Evolutionary conservation across 2,113 vertebrate species (phyloP).

Genomic region (Corythornis vintsioides): DNA sequence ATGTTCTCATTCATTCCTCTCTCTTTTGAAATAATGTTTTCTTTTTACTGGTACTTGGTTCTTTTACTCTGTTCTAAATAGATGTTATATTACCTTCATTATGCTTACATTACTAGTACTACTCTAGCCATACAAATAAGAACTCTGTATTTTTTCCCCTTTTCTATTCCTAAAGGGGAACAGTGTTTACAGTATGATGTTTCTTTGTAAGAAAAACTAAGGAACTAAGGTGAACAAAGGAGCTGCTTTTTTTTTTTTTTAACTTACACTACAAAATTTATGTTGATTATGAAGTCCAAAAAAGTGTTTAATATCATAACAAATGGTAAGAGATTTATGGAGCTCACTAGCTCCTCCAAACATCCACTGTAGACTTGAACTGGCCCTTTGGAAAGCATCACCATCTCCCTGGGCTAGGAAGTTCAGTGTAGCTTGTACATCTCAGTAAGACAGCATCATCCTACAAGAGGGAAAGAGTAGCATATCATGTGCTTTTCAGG

Average conservation of each 20-base stretch:
- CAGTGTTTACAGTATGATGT: background rate
- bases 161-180: background rate
- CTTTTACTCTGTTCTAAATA: constrained; percentile 25
- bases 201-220: background rate
- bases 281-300: background rate
- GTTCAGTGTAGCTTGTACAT: rapidly evolving
- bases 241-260: background rate
- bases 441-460: background rate
- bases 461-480: background rate
- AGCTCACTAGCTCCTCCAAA: background rate
- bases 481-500: background rate
- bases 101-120: background rate
- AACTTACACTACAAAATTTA: background rate
- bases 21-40: constrained; percentile 5
- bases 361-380: background rate
- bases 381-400: background rate
- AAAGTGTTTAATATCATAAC: background rate
- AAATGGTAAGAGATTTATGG: background rate
- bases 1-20: background rate
- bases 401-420: background rate
- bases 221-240: background rate
- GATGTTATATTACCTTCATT: constrained; percentile 6
- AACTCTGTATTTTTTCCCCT: background rate
- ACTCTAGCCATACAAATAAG: constrained; percentile 15
- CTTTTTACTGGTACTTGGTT: background rate